phyloP scores from a whole-genome alignment of 2,888 invertebrate genomes.

The Macaria notata region DNA sequence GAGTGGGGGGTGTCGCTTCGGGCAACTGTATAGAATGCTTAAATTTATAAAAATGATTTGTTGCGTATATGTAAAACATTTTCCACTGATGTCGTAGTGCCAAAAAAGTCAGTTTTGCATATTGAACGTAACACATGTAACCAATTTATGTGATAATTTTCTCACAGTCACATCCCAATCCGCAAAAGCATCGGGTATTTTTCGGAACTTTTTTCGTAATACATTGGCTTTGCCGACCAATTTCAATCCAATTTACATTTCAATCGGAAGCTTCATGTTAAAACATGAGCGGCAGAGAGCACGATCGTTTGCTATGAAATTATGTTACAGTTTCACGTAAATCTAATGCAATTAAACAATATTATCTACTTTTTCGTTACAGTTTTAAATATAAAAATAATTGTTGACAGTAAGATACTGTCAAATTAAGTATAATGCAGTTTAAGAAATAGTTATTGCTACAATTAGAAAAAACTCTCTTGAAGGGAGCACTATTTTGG shows the following conservation, averaged over 20 bases:
- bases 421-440: too few relatives aligned
- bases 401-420: too few relatives aligned
- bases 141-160: constrained; percentile 46
- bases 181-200: constrained; percentile 51
- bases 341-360: constrained; percentile 7
- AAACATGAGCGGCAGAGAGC: constrained; percentile 65
- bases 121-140: constrained; percentile 27
- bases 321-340: constrained; percentile 44
- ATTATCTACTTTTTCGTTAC: too few relatives aligned
- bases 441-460: too few relatives aligned
- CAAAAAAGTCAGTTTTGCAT: constrained; percentile 12
- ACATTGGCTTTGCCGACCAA: constrained; percentile 68
- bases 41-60: too few relatives aligned
- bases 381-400: too few relatives aligned
- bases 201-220: constrained; percentile 50
- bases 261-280: constrained; percentile 72
- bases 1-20: too few relatives aligned
- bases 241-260: constrained; percentile 75
- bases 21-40: too few relatives aligned
- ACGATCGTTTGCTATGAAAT: constrained; percentile 59
- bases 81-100: not conserved
- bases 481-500: too few relatives aligned
- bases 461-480: too few relatives aligned
- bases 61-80: too few relatives aligned
- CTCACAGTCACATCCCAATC: constrained; percentile 49